Evolutionary conservation across 2,797 vertebrate genomes (phyloP).

Genomic region (Apodemus agrarius): DNA sequence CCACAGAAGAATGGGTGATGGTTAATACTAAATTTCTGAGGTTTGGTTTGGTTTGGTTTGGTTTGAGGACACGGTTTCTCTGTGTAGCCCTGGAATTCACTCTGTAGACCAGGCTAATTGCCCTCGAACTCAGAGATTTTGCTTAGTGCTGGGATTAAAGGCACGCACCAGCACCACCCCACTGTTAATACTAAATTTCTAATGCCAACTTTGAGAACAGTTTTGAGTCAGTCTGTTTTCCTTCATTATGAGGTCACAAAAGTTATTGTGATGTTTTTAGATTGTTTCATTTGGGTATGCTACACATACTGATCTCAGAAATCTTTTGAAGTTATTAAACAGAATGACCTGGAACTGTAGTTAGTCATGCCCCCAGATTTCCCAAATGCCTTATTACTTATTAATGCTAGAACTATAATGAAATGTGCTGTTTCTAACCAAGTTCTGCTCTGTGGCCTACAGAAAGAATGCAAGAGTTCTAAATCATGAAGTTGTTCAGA

Average conservation of each 20-base stretch:
- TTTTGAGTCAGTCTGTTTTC: conserved; percentile 16
- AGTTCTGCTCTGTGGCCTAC: conserved; percentile 58
- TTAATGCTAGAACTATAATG: neutral
- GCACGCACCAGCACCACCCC: too few relatives aligned
- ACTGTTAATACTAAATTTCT: conserved; percentile 50
- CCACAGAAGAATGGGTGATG: conserved; percentile 7
- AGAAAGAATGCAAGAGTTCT: conserved; percentile 68
- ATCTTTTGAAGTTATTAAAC: conserved; percentile 13
- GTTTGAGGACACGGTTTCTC: neutral
- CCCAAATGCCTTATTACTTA: neutral
- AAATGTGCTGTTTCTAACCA: conserved; percentile 45
- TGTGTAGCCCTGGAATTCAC: neutral
- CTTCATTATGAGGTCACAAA: conserved; percentile 45
- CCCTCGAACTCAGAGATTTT: neutral
- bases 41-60: neutral
- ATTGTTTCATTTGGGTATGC: neutral
- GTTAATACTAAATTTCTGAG: conserved; percentile 35
- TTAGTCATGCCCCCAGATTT: conserved; percentile 17
- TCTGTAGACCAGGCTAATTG: neutral
- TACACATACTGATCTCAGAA: conserved; percentile 43
- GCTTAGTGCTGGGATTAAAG: neutral
- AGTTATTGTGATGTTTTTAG: conserved; percentile 38
- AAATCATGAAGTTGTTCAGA: neutral
- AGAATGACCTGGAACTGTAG: conserved; percentile 38
- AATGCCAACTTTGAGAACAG: conserved; percentile 16